Base-by-base conservation (phyloP, 2,888 invertebrate genomes). In the Tipula helvola region DNA sequence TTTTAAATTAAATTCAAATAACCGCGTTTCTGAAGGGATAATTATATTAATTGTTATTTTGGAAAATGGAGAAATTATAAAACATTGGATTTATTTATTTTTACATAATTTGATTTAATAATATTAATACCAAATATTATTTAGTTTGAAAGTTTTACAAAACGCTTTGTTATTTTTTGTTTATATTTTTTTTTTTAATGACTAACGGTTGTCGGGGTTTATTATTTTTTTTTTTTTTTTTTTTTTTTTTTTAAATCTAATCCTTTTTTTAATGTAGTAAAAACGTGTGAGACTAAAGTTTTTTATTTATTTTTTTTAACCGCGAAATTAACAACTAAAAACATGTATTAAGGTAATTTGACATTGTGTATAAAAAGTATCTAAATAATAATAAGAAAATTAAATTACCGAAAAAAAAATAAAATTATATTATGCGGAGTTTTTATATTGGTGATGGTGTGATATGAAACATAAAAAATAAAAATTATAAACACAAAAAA, bases 371-470 rank as follows among this genome's bases (percentile, higher is more conserved):
- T 57, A 57, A 57, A 47, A 57, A 57, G 52, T 57, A 57, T 57
- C 5, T 57, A 57, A 57, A 57, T 57, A 57, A 57, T 57, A 57
- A 57, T 57, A 57, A 57, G 52, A 16, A 57, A 57, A 57, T 57
- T 57, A 7, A 57, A 57, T 57, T 57, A 57, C 52, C 52, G 87
- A 87, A 88, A 86, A 86, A 88, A 87, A 88, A 88, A 87, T 86
- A 88, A 87, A 88, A 87, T 87, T 86, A 87, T 86, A 88, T 39
- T 47, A 86, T 36, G 28, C 86, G 86, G 86, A 86, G 44, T 86
- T 47, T 86, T 47, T 86, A 47, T 86, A 47, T 42, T 86, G 86
- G 86, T 86, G 86, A 86, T 86, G 86, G 86, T 86, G 86, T 86
- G 86, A 86, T 86, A 86, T 47, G 16, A 86, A 86, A 87, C 41